These are phyloP conservation scores for Tolmerus cingulatus DNA, from an alignment of 2,888 invertebrate species.

Conservation along the genomic window DNA sequence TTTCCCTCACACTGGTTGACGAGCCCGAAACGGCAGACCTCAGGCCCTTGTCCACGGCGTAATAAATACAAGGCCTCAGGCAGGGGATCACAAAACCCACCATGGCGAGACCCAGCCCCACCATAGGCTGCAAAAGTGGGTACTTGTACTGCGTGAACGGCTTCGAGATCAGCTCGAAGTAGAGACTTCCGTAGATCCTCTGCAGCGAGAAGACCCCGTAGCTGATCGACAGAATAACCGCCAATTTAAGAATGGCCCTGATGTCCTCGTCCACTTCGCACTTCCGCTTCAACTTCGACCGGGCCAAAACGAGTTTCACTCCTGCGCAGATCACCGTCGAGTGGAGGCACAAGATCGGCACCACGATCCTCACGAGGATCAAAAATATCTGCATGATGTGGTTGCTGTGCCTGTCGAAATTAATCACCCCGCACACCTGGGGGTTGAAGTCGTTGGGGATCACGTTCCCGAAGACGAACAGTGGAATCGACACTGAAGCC, in stretches of 20 bases:
- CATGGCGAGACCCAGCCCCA: slow-evolving; percentile 44
- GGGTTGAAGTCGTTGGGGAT: slow-evolving; percentile 46
- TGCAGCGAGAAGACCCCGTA: slow-evolving; percentile 48
- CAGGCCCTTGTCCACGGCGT: slow-evolving; percentile 33
- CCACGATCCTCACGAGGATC: slow-evolving; percentile 44
- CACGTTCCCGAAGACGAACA: slow-evolving; percentile 48
- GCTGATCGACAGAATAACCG: slow-evolving; percentile 44
- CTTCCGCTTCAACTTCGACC: neutral
- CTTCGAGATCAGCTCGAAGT: slow-evolving; percentile 49
- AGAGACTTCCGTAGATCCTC: slow-evolving; percentile 48
- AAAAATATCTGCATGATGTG: slow-evolving; percentile 48
- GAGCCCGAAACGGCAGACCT: neutral
- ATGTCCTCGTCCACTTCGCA: slow-evolving; percentile 47
- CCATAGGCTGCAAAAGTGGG: slow-evolving; percentile 41
- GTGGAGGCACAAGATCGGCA: slow-evolving; percentile 46
- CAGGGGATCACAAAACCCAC: slow-evolving; percentile 44
- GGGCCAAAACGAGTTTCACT: slow-evolving; percentile 23
- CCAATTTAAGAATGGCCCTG: slow-evolving; percentile 42
- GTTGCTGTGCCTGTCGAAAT: slow-evolving; percentile 48
- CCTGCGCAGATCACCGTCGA: slow-evolving; percentile 38
- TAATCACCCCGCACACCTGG: slow-evolving; percentile 47
- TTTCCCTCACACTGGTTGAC: neutral
- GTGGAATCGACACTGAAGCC: slow-evolving; percentile 68
- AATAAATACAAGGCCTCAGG: slow-evolving; percentile 48
- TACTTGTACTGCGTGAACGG: slow-evolving; percentile 50